Evolutionary conservation across 2,113 vertebrate genomes (phyloP).

Genomic region (Bostrychus sinensis): DNA sequence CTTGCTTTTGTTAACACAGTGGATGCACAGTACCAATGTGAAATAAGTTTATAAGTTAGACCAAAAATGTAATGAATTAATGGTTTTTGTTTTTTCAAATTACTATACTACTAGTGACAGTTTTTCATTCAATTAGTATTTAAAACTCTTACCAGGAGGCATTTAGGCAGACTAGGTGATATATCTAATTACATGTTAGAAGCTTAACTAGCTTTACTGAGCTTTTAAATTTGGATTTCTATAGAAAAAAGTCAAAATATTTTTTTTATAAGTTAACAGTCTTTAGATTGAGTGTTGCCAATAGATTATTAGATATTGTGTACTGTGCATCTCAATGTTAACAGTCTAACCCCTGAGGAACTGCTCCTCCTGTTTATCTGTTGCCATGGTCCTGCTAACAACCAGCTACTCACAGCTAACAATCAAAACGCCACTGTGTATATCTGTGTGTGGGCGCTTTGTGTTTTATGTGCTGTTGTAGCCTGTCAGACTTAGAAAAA

Average conservation of each 20-base stretch:
- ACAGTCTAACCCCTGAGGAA: constrained; percentile 60
- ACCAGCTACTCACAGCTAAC: constrained; percentile 60
- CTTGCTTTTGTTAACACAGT: constrained; percentile 62
- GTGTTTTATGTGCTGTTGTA: constrained; percentile 21
- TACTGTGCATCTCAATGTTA: constrained; percentile 66
- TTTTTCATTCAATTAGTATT: too few relatives aligned
- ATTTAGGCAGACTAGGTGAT: too few relatives aligned
- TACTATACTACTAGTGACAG: too few relatives aligned
- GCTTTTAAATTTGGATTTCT: too few relatives aligned
- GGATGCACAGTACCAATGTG: constrained; percentile 59
- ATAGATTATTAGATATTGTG: background rate
- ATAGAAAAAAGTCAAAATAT: too few relatives aligned
- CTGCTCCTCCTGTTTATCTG: constrained; percentile 53
- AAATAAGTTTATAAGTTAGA: background rate
- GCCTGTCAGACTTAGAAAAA: constrained; percentile 8
- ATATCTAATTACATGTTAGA: too few relatives aligned
- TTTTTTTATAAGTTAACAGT: background rate
- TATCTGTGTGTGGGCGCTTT: constrained; percentile 3
- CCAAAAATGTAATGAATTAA: too few relatives aligned
- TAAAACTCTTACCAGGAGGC: too few relatives aligned
- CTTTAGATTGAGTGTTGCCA: background rate
- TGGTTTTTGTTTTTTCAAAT: too few relatives aligned
- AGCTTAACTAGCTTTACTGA: too few relatives aligned
- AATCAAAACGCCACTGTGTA: constrained; percentile 45
- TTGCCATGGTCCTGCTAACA: constrained; percentile 58